A percentile compares a stretch with the other conserved stretches of the same genome.
These are phyloP conservation scores for Etia nguti DNA, from an alignment of 2,113 vertebrate species.

Conservation along the genomic window DNA sequence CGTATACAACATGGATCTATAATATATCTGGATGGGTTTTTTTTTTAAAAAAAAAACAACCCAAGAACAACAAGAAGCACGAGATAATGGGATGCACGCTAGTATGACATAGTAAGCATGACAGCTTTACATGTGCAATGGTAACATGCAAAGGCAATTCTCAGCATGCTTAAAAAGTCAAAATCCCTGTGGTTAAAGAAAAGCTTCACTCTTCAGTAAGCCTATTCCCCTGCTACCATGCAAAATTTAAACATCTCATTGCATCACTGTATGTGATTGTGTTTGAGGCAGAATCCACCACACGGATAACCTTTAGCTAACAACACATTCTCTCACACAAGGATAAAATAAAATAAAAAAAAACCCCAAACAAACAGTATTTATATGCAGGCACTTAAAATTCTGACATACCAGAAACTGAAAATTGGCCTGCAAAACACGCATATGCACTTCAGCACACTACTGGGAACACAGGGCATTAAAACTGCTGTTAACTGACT, in stretches of 20 bases:
- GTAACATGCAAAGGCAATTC: background rate
- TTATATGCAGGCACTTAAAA: background rate
- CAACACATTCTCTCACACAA: background rate
- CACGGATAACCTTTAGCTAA: background rate
- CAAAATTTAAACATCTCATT: background rate
- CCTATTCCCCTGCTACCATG: background rate
- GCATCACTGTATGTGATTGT: background rate
- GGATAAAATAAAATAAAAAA: background rate
- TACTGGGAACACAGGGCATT: background rate
- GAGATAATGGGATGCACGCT: background rate
- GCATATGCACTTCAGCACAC: background rate
- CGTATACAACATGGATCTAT: background rate
- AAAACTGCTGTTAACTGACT: constrained; percentile 36
- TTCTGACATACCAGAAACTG: background rate
- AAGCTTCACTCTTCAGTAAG: background rate
- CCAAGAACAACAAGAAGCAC: background rate
- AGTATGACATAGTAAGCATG: background rate
- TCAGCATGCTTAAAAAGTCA: background rate
- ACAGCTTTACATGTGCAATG: background rate
- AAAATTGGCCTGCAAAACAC: background rate
- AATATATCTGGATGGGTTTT: background rate
- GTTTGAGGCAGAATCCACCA: background rate
- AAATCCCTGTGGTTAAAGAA: background rate
- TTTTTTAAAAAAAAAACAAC: background rate
- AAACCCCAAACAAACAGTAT: background rate